Base-by-base conservation (phyloP, 2,888 invertebrate species). In the Odontomyia ornata region DNA sequence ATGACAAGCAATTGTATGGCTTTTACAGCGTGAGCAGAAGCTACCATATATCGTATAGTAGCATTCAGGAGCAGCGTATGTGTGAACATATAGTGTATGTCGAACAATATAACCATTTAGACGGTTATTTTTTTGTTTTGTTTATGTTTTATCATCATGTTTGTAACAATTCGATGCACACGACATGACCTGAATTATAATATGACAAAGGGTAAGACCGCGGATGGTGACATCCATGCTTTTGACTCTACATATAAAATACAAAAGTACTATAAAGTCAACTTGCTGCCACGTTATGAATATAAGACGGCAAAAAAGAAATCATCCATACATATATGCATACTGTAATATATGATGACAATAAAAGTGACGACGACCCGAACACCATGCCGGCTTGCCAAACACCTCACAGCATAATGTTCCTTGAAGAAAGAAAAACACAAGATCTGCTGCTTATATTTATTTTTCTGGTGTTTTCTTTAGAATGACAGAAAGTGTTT, bases 121-220 rank as follows among this genome's bases (percentile, higher is more conserved):
- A 4, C 18, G 60, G 60, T 60, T 11, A n/a, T 56, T 56, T 11
- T 56, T 56, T 60, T 25, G 27, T 62, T 27, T 13, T 62, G 5
- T 65, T 43, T 27, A 47, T 69, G 69, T 69, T 73, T 73, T 73
- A 60, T 73, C 73, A 60, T 36, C 60, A 60, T 73, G 73, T 73
- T 18, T 60, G 57, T 60, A 73, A 73, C 73, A 73, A 30, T 73
- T 73, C 73, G 60, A 57, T 73, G 73, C 73, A 73, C 73, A 73
- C 73, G 73, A 73, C 73, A 73, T 73, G 73, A 73, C 73, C 73
- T 60, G 73, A 73, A 73, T 73, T 27, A 36, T 60, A 73, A 73
- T 57, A 73, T 23, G 13, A 72, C 57, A 56, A 57, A 69, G 69
- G n/a, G 69, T 46, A 36, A n/a, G 21, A 36, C 65, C 65, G 65